These are phyloP conservation scores for Brachypterus glaber DNA, from an alignment of 2,888 invertebrate genomes.

Conservation along the genomic window DNA sequence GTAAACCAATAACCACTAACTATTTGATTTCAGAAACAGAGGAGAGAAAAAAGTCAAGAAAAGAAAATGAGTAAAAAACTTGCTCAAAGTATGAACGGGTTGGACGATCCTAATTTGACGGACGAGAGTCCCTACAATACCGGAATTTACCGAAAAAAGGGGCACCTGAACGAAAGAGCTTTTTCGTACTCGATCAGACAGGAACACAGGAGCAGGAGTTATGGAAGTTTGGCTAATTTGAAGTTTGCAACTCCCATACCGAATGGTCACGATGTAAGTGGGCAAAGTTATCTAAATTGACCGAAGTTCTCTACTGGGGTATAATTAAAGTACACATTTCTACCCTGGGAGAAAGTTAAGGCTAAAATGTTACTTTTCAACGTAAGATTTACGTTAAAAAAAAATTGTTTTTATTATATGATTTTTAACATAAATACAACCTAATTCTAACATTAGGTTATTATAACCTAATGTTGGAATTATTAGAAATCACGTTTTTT, in stretches of 20 bases:
- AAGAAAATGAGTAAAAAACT: conserved; percentile 49
- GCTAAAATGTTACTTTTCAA: too few species aligned
- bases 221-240: conserved; percentile 82
- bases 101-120: conserved; percentile 44
- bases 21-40: conserved; percentile 49
- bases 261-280: conserved; percentile 39
- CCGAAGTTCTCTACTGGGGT: too few species aligned
- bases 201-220: conserved; percentile 86
- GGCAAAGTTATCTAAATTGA: too few species aligned
- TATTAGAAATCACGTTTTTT: too few species aligned
- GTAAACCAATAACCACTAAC: too few species aligned
- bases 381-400: too few species aligned
- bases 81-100: conserved; percentile 58
- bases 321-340: too few species aligned
- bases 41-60: conserved; percentile 47
- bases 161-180: conserved; percentile 84
- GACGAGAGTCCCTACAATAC: conserved; percentile 59
- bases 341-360: too few species aligned
- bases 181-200: conserved; percentile 91
- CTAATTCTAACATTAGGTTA: too few species aligned
- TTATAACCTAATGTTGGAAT: too few species aligned
- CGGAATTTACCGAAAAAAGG: conserved; percentile 84
- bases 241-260: conserved; percentile 71
- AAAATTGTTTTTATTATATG: too few species aligned
- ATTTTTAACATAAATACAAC: too few species aligned